Evolutionary conservation across 2,797 vertebrate species (phyloP).

Genomic region (Rousettus madagascariensis): DNA sequence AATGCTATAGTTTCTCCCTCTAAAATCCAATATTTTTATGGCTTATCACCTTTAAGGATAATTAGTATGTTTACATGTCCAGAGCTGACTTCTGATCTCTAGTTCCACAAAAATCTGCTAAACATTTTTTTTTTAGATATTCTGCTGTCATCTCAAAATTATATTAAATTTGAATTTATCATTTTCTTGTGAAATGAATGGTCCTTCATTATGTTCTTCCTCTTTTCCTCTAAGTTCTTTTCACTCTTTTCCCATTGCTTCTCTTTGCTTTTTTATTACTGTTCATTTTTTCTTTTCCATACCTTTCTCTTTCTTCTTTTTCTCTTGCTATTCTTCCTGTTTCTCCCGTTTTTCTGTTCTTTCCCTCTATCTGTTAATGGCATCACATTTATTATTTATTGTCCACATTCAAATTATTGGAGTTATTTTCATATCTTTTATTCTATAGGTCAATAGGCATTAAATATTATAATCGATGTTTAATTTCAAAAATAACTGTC

Average conservation of each 20-base stretch:
- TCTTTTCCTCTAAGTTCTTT: neutral
- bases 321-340: neutral
- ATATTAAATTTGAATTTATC: neutral
- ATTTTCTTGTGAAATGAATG: neutral
- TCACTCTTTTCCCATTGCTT: neutral
- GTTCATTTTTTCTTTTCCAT: neutral
- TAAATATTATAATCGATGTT: neutral
- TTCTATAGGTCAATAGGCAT: neutral
- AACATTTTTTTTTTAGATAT: neutral
- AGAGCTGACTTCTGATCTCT: neutral
- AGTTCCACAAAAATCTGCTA: neutral
- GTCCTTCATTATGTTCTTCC: neutral
- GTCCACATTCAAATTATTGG: neutral
- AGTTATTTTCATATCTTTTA: neutral
- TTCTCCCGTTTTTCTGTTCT: neutral
- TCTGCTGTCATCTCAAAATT: neutral
- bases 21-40: neutral
- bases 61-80: neutral
- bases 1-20: neutral
- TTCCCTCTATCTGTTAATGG: neutral
- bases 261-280: neutral
- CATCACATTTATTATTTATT: neutral
- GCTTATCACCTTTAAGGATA: neutral
- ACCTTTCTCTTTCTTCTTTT: neutral
- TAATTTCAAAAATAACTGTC: neutral